Conservation (phyloP, 1,140 invertebrate genomes). For the Listronotus oregonensis region DNA sequence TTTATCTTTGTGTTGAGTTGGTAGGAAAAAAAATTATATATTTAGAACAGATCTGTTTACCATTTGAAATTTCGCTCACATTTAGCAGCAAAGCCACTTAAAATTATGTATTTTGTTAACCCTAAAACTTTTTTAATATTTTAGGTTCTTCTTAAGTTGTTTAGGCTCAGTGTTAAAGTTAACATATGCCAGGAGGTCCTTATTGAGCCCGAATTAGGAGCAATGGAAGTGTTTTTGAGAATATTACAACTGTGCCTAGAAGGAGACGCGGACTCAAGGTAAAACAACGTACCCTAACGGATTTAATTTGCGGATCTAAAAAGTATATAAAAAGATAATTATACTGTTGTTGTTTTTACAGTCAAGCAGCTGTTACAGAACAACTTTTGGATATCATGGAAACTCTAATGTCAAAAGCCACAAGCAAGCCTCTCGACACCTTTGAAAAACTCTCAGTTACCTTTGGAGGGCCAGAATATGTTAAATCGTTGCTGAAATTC, state of each 20-base stretch:
- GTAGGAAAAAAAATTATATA: too few species aligned
- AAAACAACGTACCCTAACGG: neutral
- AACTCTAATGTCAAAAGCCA: slow-evolving; percentile 86
- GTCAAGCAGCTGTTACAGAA: slow-evolving; percentile 76
- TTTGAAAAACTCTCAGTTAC: slow-evolving; percentile 83
- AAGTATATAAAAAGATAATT: neutral
- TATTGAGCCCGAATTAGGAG: slow-evolving; percentile 69
- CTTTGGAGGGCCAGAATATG: slow-evolving; percentile 83
- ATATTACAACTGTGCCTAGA: slow-evolving; percentile 71
- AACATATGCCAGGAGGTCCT: slow-evolving; percentile 72
- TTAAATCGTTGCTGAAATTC: slow-evolving; percentile 78
- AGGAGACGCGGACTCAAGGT: slow-evolving; percentile 62
- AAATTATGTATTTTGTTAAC: too few species aligned
- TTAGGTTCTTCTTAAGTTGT: slow-evolving; percentile 79
- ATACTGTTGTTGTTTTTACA: slow-evolving; percentile 34
- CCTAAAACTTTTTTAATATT: neutral
- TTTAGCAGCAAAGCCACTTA: too few species aligned
- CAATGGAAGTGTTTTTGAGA: slow-evolving; percentile 71
- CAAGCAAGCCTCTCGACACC: slow-evolving; percentile 75
- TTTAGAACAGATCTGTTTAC: too few species aligned
- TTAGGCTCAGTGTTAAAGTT: slow-evolving; percentile 82
- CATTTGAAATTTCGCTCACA: too few species aligned
- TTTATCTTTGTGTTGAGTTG: too few species aligned
- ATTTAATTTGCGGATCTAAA: neutral
- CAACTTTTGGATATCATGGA: slow-evolving; percentile 91